Evolutionary conservation across 53 echinoderm and acorn worm genomes (phyloP).

Genomic region (Antedon mediterranea): DNA sequence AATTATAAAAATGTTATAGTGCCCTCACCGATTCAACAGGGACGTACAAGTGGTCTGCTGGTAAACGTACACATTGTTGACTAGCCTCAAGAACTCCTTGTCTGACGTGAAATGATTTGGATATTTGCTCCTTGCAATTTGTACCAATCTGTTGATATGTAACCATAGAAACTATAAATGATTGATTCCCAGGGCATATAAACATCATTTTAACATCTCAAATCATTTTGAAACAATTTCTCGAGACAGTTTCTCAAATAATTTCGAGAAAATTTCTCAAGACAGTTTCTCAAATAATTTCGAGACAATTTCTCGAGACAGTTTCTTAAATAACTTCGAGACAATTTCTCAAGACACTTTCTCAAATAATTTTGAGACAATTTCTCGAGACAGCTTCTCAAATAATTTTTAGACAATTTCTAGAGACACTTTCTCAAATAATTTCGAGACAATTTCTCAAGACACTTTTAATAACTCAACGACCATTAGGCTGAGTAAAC

Average conservation of each 20-base stretch:
- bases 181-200: neutral
- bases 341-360: no score
- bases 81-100: constrained; percentile 41
- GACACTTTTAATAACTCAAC: neutral
- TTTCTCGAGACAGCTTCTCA: no score
- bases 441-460: neutral
- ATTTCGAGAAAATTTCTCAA: no score
- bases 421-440: no score
- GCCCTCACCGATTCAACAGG: constrained; percentile 46
- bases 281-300: no score
- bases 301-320: no score
- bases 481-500: neutral
- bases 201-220: neutral
- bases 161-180: neutral
- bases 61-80: constrained; percentile 63
- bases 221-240: neutral
- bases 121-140: constrained; percentile 69
- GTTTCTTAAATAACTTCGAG: no score
- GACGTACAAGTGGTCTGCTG: constrained; percentile 65
- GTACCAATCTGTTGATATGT: constrained; percentile 47
- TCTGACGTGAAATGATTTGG: constrained; percentile 58
- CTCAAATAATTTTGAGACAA: no score
- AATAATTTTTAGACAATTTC: no score
- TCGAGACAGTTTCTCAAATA: no score
- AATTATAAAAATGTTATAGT: neutral